Evolutionary conservation across 2,797 vertebrate genomes (phyloP).

Genomic region (Xyrichtys novacula): DNA sequence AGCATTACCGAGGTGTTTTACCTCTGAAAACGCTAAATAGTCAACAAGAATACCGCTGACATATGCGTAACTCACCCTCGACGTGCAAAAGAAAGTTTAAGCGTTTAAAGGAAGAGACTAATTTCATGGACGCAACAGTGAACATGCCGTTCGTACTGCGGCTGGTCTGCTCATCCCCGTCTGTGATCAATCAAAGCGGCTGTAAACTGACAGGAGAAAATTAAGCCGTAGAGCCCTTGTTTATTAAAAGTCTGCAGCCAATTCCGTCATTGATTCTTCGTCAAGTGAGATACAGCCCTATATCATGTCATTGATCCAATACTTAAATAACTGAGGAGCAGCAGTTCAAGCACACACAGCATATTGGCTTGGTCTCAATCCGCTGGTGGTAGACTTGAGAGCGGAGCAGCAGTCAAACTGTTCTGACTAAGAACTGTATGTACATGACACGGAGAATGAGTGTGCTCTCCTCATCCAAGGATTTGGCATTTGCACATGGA

Average conservation of each 20-base stretch:
- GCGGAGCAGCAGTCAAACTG: conserved; percentile 3
- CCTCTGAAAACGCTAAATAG: conserved; percentile 15
- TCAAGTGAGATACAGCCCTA: conserved; percentile 51
- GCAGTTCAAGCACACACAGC: background rate
- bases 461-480: too few relatives aligned
- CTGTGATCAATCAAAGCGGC: conserved; percentile 66
- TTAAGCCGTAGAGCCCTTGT: conserved; percentile 56
- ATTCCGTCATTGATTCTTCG: conserved; percentile 70
- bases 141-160: conserved; percentile 17
- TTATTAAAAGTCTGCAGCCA: conserved; percentile 61
- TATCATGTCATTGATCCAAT: conserved; percentile 55
- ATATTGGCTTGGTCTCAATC: conserved; percentile 20
- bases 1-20: conserved; percentile 18
- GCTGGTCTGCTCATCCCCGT: conserved; percentile 23
- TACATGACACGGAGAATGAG: too few relatives aligned
- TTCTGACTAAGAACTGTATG: too few relatives aligned
- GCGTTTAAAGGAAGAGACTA: background rate
- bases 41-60: conserved; percentile 32
- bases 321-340: conserved; percentile 35
- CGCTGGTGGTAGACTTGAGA: background rate
- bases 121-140: background rate
- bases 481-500: too few relatives aligned
- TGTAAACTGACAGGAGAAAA: conserved; percentile 66
- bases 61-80: background rate
- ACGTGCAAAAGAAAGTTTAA: background rate